These are phyloP conservation scores for Heterotilapia buettikoferi DNA, from an alignment of 2,113 vertebrate genomes.

Conservation along the genomic window DNA sequence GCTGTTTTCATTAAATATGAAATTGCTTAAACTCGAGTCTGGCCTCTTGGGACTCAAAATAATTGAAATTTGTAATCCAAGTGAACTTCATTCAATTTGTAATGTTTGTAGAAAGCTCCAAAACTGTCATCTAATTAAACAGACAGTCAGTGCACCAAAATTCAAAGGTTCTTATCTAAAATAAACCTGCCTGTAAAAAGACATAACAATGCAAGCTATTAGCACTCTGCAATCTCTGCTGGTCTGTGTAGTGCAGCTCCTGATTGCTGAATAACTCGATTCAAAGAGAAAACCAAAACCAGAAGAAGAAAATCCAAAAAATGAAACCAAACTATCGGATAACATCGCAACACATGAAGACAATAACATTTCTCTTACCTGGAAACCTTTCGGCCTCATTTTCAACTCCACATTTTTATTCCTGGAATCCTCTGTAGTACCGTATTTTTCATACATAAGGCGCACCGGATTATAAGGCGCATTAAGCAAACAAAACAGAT, in stretches of 20 bases:
- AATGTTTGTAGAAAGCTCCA: neutral
- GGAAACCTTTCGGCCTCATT: neutral
- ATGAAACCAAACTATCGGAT: neutral
- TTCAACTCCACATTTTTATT: neutral
- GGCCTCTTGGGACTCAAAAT: neutral
- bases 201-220: neutral
- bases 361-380: neutral
- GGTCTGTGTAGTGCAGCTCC: neutral
- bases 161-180: neutral
- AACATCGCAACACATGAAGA: rapidly evolving
- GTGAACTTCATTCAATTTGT: neutral
- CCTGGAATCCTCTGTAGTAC: neutral
- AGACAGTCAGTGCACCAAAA: neutral
- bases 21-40: neutral
- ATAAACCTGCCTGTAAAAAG: neutral
- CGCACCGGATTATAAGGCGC: rapidly evolving
- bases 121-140: neutral
- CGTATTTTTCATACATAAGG: neutral
- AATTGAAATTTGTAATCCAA: neutral
- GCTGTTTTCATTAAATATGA: neutral
- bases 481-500: neutral
- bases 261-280: neutral
- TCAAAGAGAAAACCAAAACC: neutral
- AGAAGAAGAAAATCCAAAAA: neutral
- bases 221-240: neutral